These are phyloP conservation scores for Corydoras maculifer DNA, from an alignment of 2,113 vertebrate genomes.

Conservation along the genomic window DNA sequence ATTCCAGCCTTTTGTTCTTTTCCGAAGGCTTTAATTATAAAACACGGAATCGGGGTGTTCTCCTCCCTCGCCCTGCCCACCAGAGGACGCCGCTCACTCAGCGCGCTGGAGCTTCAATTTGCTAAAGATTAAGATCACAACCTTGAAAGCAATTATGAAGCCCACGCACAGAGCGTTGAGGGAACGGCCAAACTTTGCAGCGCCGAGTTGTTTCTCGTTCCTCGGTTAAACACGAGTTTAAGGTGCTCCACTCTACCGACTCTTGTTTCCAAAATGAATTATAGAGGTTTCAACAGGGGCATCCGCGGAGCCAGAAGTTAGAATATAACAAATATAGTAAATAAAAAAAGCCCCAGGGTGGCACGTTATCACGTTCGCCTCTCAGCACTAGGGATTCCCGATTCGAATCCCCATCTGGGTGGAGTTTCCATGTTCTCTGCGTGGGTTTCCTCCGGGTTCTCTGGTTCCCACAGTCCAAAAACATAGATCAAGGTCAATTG, in stretches of 20 bases:
- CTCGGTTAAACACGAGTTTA: background rate
- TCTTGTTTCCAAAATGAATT: conserved; percentile 16
- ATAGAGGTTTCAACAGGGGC: conserved; percentile 6
- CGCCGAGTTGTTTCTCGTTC: background rate
- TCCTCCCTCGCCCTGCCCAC: conserved; percentile 29
- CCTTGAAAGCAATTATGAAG: conserved; percentile 38
- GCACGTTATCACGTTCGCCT: no score
- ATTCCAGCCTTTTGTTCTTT: conserved; percentile 49
- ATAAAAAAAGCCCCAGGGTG: no score
- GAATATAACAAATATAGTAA: background rate
- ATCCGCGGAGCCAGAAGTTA: background rate
- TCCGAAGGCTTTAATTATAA: conserved; percentile 57
- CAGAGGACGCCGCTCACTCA: conserved; percentile 34
- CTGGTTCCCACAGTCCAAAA: no score
- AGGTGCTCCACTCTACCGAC: conserved; percentile 12
- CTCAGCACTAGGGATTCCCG: no score
- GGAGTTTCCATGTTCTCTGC: no score
- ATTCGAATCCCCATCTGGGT: no score
- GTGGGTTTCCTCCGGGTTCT: no score
- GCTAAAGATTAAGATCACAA: conserved; percentile 43
- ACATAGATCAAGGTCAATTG: no score
- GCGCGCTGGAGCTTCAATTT: conserved; percentile 25
- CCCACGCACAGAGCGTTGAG: background rate
- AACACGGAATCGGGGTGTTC: conserved; percentile 33
- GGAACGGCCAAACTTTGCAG: background rate